Evolutionary conservation across 2,113 vertebrate species (phyloP).

Genomic region (Columba janthina): DNA sequence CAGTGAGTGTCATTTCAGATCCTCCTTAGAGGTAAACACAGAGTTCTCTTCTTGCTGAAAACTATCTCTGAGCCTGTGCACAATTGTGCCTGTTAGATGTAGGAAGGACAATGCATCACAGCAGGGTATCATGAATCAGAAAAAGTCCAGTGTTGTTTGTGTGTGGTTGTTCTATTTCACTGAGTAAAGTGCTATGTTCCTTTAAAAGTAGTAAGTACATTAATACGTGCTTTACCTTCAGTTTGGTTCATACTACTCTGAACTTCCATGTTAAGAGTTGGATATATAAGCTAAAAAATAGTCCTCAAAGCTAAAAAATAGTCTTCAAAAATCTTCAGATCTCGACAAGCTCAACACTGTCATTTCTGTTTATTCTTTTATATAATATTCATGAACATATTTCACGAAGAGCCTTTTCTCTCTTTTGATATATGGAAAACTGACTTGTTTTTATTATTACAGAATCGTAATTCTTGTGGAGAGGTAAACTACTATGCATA

Average conservation of each 20-base stretch:
- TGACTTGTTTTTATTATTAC: neutral
- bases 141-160: neutral
- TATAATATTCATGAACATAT: neutral
- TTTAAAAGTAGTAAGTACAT: neutral
- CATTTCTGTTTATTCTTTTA: neutral
- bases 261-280: neutral
- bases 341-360: neutral
- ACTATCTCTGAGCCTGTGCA: accelerated
- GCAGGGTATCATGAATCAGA: neutral
- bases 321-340: neutral
- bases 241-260: neutral
- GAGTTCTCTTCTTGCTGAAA: neutral
- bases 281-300: neutral
- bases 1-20: neutral
- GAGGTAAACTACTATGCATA: neutral
- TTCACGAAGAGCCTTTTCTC: neutral
- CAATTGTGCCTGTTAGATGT: accelerated
- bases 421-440: neutral
- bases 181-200: neutral
- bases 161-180: neutral
- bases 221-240: neutral
- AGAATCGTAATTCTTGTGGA: neutral
- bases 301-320: neutral
- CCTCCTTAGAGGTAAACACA: neutral
- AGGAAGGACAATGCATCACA: neutral